Evolutionary conservation across 2,797 vertebrate species (phyloP).

Genomic region (Tympanoctomys barrerae): DNA sequence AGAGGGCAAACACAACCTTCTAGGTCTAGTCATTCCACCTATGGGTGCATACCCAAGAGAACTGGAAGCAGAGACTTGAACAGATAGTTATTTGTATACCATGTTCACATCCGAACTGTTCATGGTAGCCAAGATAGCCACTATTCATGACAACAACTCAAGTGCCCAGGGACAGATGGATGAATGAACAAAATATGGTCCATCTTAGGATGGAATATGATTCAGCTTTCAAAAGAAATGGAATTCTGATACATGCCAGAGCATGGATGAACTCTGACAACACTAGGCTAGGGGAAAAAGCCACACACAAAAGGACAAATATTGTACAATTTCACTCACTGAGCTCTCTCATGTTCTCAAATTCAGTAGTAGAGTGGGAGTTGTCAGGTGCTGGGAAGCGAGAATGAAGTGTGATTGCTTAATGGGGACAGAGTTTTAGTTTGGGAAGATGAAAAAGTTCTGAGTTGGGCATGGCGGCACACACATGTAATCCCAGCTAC

Average conservation of each 20-base stretch:
- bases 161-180: fast-evolving
- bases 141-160: neutral
- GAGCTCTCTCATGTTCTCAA: neutral
- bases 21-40: fast-evolving
- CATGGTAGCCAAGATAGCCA: neutral
- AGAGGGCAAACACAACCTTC: neutral
- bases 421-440: neutral
- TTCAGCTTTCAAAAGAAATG: neutral
- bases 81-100: fast-evolving
- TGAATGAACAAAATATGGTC: fast-evolving
- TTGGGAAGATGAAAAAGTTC: neutral
- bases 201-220: fast-evolving
- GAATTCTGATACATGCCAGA: neutral
- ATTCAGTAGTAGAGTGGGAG: neutral
- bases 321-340: fast-evolving
- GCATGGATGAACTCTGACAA: fast-evolving
- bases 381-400: neutral
- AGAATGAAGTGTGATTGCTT: neutral
- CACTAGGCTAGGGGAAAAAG: too few relatives aligned
- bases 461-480: neutral
- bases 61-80: neutral
- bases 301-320: neutral
- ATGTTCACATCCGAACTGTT: fast-evolving
- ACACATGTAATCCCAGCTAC: neutral
- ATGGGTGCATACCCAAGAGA: fast-evolving